Conservation (phyloP, 2,888 invertebrate genomes). For the Rotaria macrura region DNA sequence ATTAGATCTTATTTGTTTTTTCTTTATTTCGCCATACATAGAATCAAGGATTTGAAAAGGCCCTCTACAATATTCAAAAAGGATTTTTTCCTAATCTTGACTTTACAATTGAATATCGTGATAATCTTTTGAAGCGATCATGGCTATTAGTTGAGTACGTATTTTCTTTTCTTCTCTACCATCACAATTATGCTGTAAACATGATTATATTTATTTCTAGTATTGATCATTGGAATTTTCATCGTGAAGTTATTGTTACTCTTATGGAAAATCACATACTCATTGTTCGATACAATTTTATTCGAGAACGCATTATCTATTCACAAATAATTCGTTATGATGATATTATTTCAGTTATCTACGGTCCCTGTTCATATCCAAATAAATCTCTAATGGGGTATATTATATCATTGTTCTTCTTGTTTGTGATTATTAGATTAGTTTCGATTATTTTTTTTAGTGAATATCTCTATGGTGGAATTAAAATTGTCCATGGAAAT, state of each 20-base stretch:
- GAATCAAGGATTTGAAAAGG: constrained; percentile 30
- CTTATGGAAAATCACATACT: constrained; percentile 65
- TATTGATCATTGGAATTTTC: constrained; percentile 75
- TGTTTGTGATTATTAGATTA: too few species aligned
- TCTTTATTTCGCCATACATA: not conserved
- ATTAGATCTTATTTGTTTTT: too few species aligned
- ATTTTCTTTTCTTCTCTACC: not conserved
- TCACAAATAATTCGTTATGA: constrained; percentile 61
- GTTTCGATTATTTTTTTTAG: not conserved
- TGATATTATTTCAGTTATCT: constrained; percentile 62
- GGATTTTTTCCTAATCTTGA: constrained; percentile 23
- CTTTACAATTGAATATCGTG: constrained; percentile 40
- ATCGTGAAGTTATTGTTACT: constrained; percentile 67
- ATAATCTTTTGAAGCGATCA: constrained; percentile 63
- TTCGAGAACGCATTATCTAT: constrained; percentile 64
- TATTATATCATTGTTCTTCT: constrained; percentile 40
- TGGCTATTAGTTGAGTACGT: constrained; percentile 73
- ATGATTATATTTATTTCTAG: constrained; percentile 52
- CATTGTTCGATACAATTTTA: constrained; percentile 72
- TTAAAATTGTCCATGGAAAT: constrained; percentile 67
- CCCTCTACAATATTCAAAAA: constrained; percentile 13
- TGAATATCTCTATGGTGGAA: constrained; percentile 52
- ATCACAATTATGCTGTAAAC: not conserved
- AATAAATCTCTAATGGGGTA: constrained; percentile 70
- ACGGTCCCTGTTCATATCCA: constrained; percentile 71